A percentile compares a stretch with the other conserved stretches of the same genome.
phyloP scores from a whole-genome alignment of 2,797 vertebrate genomes.

The Platalea minor region DNA sequence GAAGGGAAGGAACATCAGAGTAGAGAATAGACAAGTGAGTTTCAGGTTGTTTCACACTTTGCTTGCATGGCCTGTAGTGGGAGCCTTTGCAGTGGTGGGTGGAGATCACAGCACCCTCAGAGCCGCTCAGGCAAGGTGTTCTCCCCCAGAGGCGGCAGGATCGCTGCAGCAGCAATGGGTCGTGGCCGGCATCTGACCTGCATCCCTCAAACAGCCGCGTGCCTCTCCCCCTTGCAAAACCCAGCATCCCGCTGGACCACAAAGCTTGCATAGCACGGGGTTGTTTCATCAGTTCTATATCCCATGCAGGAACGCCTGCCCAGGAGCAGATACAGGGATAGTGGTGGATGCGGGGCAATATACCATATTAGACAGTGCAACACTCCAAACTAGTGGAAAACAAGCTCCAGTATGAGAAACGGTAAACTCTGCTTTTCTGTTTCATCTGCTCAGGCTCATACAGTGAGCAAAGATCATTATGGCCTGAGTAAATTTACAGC shows the following conservation, averaged over 20 bases:
- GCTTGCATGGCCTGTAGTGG: not conserved
- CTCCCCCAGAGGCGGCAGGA: not conserved
- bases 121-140: not conserved
- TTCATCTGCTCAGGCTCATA: not conserved
- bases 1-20: not conserved
- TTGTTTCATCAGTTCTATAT: not conserved
- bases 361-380: not conserved
- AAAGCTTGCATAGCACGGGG: fast-evolving
- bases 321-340: not conserved
- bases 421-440: not conserved
- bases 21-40: not conserved
- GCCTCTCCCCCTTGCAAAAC: not conserved
- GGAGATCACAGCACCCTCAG: not conserved
- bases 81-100: not conserved
- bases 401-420: not conserved
- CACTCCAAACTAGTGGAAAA: not conserved
- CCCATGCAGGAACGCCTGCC: not conserved
- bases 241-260: fast-evolving
- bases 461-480: not conserved
- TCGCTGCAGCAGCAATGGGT: not conserved
- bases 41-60: not conserved
- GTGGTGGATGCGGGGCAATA: not conserved
- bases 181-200: not conserved
- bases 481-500: not conserved
- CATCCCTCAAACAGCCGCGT: fast-evolving